Percentiles rank a stretch among this genome's conserved stretches.
Conservation (phyloP, 2,797 vertebrate genomes). For the Gymnodraco acuticeps region DNA sequence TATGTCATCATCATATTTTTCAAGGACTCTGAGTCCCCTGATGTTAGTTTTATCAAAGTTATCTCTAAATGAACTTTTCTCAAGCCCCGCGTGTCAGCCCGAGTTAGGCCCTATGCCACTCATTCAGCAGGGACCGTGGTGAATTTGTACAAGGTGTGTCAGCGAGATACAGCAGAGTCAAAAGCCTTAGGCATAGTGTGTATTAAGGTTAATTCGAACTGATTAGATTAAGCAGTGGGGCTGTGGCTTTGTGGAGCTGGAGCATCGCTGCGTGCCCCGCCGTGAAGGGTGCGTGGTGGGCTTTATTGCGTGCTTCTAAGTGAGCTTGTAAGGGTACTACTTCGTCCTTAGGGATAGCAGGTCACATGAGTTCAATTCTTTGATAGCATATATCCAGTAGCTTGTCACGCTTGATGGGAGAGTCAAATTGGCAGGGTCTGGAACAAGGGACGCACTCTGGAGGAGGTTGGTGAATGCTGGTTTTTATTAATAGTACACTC, state of each 20-base stretch:
- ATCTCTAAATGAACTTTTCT: constrained; percentile 65
- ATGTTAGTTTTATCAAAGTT: constrained; percentile 39
- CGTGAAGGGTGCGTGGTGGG: constrained; percentile 55
- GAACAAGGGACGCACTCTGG: constrained; percentile 39
- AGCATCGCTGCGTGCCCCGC: constrained; percentile 56
- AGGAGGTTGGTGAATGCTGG: constrained; percentile 30
- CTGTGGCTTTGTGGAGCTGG: constrained; percentile 67
- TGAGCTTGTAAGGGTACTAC: constrained; percentile 49
- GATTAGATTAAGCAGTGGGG: constrained; percentile 82
- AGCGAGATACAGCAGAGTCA: constrained; percentile 72
- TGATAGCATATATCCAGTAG: constrained; percentile 58
- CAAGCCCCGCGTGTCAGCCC: constrained; percentile 58
- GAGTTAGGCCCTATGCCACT: constrained; percentile 62
- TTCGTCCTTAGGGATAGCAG: constrained; percentile 54
- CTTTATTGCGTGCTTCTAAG: constrained; percentile 56
- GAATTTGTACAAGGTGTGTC: constrained; percentile 81
- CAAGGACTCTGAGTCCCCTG: neutral
- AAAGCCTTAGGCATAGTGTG: constrained; percentile 67
- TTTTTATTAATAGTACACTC: constrained; percentile 45
- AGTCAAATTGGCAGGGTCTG: constrained; percentile 64
- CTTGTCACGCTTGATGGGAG: constrained; percentile 63
- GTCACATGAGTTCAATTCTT: constrained; percentile 56
- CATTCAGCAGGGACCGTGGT: constrained; percentile 62
- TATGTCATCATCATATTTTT: neutral
- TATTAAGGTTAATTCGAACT: constrained; percentile 85